Evolutionary conservation across 2,888 invertebrate genomes (phyloP), one percentile per base, ranked within the genome.

Genomic region (Xiphydria camelus): DNA sequence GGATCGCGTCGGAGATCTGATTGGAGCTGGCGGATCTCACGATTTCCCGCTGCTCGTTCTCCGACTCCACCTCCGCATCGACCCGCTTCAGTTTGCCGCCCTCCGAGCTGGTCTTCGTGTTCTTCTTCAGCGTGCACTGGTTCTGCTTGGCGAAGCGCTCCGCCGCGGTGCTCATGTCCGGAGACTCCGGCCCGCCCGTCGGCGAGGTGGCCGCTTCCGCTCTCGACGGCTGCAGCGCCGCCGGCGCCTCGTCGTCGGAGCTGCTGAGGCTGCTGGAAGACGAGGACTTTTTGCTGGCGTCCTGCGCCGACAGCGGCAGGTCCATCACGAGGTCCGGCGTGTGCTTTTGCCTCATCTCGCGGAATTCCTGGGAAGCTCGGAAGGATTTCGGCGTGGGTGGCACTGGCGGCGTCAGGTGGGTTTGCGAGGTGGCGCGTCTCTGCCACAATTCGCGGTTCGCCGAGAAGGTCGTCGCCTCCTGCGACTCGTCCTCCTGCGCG

Each of bases 261-360:
- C 72, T 64, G 64, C 75, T 66, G 66, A 78, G 62, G 52, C 78
- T 55, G 70, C 76, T 54, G 5, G 71, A 68, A 3, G 72, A 68
- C 1, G 70, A 65, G 6, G 69, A 70, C 21, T 72, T 72, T 17
- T 64, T 66, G 7, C 61, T 51, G 1, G 62, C 54, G 44, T 70
- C 73, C 49, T 68, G 74, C 0, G 70, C 68, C 4, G 72, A 69
- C 7, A 85, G 77, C n/a, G 91, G 91, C 59, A 91, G 77, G 76
- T 89, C 91, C 84, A 90, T 86, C 53, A 91, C 91, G 45, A 91
- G 79, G 77, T 91, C 91, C 2, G 91, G 91, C 20, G 90, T 85
- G 59, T 84, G 83, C 52, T 79, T 80, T 50, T 80, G 80, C 3
- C 78, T 70, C 66, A 76, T 71, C 45, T 77, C 77, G 48, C 77